Conservation (phyloP, 2,888 invertebrate genomes). For the Hydropsyche betteni region DNA sequence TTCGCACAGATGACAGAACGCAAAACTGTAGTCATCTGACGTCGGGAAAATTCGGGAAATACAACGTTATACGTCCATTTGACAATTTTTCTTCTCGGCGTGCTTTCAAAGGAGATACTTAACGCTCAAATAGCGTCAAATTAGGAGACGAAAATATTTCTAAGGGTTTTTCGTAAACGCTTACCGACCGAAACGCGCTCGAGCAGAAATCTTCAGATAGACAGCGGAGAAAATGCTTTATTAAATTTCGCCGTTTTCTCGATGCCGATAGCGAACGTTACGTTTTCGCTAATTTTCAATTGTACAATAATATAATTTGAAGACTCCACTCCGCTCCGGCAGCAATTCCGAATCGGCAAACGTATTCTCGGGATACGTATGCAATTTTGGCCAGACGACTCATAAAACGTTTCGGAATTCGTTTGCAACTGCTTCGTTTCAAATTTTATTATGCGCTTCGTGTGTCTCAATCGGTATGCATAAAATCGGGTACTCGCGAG, state of each 20-base stretch:
- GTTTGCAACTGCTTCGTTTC: not conserved
- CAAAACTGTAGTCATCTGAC: not conserved
- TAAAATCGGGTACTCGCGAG: not conserved
- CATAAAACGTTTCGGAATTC: too few species aligned
- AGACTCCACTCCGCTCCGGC: too few species aligned
- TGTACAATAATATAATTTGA: not conserved
- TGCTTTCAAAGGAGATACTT: slow-evolving; percentile 11
- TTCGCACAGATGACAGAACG: not conserved
- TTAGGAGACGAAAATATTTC: slow-evolving; percentile 22
- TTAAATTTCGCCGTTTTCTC: slow-evolving; percentile 3
- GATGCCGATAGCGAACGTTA: too few species aligned
- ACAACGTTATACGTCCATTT: not conserved
- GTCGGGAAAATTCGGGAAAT: not conserved
- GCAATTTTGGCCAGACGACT: too few species aligned
- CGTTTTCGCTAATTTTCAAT: not conserved
- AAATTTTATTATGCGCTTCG: slow-evolving; percentile 19
- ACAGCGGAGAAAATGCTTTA: not conserved
- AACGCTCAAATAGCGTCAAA: slow-evolving; percentile 26
- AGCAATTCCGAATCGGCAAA: too few species aligned
- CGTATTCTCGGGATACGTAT: too few species aligned
- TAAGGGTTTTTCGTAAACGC: slow-evolving; percentile 1
- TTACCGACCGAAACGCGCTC: slow-evolving; percentile 4
- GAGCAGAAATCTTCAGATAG: slow-evolving; percentile 3
- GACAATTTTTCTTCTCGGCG: slow-evolving; percentile 6
- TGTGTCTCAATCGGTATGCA: slow-evolving; percentile 20